These are phyloP conservation scores for Nasonia longicornis DNA, from an alignment of 1,140 invertebrate species.

Conservation along the genomic window DNA sequence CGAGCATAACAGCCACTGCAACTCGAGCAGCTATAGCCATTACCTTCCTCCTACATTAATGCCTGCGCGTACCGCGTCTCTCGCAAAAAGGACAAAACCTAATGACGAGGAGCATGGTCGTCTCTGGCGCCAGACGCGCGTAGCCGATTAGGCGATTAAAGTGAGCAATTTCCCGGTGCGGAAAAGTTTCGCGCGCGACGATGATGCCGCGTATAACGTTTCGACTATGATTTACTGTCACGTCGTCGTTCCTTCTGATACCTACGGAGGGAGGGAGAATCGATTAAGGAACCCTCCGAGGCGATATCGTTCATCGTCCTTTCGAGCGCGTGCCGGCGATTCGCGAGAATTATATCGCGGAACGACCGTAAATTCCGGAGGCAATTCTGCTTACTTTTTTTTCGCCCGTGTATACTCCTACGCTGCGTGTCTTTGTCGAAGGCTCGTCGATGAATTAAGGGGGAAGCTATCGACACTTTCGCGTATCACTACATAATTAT, in stretches of 20 bases:
- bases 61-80: background rate
- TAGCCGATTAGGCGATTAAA: slow-evolving; percentile 35
- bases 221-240: slow-evolving; percentile 48
- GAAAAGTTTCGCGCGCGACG: slow-evolving; percentile 19
- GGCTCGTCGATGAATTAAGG: background rate
- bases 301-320: background rate
- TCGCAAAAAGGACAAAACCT: slow-evolving; percentile 18
- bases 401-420: background rate
- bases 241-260: slow-evolving; percentile 37
- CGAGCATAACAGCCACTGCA: background rate
- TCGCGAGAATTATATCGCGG: slow-evolving; percentile 29
- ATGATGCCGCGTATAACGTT: slow-evolving; percentile 16
- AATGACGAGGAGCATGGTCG: slow-evolving; percentile 16
- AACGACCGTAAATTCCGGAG: slow-evolving; percentile 6
- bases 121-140: background rate
- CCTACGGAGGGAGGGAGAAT: slow-evolving; percentile 11
- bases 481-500: too few relatives aligned
- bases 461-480: too few relatives aligned
- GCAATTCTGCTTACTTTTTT: background rate
- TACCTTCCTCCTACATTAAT: background rate
- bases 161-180: background rate
- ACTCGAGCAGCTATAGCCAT: background rate
- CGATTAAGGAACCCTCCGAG: slow-evolving; percentile 28
- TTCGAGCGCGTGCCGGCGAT: slow-evolving; percentile 7
- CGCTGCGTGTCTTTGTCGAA: background rate